These are phyloP conservation scores for Cyphomyrus plagiostoma DNA, from an alignment of 2,113 vertebrate genomes.

Conservation along the genomic window DNA sequence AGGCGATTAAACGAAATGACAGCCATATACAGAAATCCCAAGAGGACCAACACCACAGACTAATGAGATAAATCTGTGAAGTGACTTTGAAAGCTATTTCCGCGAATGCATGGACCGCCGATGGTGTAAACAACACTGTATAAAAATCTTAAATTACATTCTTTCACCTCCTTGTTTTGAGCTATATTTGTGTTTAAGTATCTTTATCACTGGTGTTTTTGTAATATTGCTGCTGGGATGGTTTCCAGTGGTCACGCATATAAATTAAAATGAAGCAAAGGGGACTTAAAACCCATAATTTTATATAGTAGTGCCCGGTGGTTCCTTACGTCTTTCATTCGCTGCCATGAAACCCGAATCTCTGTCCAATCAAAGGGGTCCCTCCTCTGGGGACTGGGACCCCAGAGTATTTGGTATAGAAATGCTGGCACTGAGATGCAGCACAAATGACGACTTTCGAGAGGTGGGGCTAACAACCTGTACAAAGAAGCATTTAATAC, in stretches of 20 bases:
- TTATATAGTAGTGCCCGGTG: background rate
- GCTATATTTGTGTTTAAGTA: background rate
- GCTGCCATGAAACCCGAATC: background rate
- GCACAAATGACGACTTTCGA: background rate
- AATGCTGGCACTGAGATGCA: background rate
- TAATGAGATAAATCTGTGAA: conserved; percentile 10
- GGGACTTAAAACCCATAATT: background rate
- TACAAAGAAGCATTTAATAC: background rate
- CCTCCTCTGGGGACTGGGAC: background rate
- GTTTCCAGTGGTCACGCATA: background rate
- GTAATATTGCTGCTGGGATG: background rate
- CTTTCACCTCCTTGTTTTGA: background rate
- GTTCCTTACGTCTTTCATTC: background rate
- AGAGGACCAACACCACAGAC: background rate
- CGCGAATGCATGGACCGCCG: background rate
- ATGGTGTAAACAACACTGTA: background rate
- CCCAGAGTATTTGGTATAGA: background rate
- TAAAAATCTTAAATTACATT: background rate
- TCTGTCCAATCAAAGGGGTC: background rate
- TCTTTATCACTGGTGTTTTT: background rate
- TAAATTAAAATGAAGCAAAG: background rate
- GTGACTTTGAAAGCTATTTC: background rate
- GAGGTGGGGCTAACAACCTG: background rate
- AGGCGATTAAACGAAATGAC: conserved; percentile 24
- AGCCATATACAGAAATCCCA: background rate